Conservation (phyloP, 2,113 vertebrate species). For the Geococcyx californianus region DNA sequence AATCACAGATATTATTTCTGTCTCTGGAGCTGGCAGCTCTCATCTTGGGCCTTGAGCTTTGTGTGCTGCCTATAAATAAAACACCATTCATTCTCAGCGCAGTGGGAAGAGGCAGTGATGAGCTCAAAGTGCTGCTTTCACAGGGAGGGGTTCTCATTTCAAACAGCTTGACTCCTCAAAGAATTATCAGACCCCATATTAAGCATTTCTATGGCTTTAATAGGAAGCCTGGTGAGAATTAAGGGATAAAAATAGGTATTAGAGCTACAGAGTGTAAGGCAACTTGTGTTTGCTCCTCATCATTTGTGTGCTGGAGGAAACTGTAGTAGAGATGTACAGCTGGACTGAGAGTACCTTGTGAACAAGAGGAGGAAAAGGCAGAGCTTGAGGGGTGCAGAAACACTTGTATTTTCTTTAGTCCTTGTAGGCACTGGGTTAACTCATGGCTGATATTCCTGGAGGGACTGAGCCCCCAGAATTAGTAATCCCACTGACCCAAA, state of each 20-base stretch:
- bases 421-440: neutral
- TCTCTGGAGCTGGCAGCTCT: slow-evolving; percentile 13
- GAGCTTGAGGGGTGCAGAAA: neutral
- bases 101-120: neutral
- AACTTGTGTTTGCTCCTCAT: neutral
- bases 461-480: neutral
- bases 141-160: neutral
- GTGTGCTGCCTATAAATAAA: slow-evolving; percentile 47
- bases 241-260: neutral
- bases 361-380: neutral
- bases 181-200: neutral
- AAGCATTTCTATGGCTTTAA: neutral
- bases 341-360: neutral
- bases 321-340: neutral
- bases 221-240: neutral
- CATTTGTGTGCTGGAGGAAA: neutral
- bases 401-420: neutral
- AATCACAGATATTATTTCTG: slow-evolving; percentile 55
- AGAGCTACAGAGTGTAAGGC: neutral
- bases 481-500: neutral
- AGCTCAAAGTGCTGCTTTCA: neutral
- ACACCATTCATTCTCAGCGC: neutral
- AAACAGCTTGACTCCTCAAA: neutral
- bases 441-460: neutral
- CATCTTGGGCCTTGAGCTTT: slow-evolving; percentile 25